Evolutionary conservation across 2,888 invertebrate genomes (phyloP).

Genomic region (Drosophila mercatorum): DNA sequence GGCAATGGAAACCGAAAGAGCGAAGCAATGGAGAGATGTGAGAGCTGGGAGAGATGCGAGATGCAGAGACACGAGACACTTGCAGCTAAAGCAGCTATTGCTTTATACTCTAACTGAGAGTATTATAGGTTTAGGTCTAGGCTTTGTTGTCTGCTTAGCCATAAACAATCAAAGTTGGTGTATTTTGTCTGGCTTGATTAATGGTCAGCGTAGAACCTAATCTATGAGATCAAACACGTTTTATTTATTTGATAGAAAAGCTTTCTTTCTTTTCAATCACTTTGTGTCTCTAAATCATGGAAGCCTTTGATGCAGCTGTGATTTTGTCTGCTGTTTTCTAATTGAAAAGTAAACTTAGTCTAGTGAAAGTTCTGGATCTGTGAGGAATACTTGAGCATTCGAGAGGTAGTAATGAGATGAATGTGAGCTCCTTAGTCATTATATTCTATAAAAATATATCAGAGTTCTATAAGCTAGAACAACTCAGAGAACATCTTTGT

Average conservation of each 20-base stretch:
- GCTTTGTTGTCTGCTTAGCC: neutral
- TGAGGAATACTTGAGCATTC: neutral
- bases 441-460: too few relatives aligned
- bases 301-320: neutral
- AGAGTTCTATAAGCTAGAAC: too few relatives aligned
- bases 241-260: neutral
- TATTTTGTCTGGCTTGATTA: constrained; percentile 3
- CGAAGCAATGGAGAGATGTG: neutral
- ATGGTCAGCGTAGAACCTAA: neutral
- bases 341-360: too few relatives aligned
- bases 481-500: too few relatives aligned
- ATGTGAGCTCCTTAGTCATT: too few relatives aligned
- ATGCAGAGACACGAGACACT: constrained; percentile 8
- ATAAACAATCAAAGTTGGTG: neutral
- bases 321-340: neutral
- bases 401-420: too few relatives aligned
- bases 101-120: constrained; percentile 8
- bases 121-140: neutral
- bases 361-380: constrained; percentile 5
- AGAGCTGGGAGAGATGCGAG: neutral
- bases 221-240: neutral
- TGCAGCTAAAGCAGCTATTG: constrained; percentile 24
- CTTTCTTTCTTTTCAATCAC: constrained; percentile 4
- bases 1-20: constrained; percentile 58
- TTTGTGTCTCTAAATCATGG: neutral